A percentile compares a stretch with the other conserved stretches of the same genome.
These are phyloP conservation scores for Macquaria australasica DNA, from an alignment of 2,113 vertebrate species.

Conservation along the genomic window DNA sequence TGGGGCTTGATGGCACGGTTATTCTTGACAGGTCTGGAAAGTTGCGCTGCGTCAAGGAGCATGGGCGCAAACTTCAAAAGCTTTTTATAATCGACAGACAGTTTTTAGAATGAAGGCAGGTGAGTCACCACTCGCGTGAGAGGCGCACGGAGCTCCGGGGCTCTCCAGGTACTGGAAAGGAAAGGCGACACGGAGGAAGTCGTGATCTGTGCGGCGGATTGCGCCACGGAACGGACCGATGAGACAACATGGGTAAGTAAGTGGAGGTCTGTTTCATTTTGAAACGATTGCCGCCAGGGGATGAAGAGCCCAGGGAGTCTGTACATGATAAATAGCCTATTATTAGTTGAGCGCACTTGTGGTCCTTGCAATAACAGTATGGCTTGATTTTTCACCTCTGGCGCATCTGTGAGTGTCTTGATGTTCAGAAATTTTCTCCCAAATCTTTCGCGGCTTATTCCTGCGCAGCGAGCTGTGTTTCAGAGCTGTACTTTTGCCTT, in stretches of 20 bases:
- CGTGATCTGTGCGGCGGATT: slow-evolving; percentile 72
- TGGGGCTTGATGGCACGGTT: slow-evolving; percentile 38
- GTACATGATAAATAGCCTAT: background rate
- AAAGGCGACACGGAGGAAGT: slow-evolving; percentile 54
- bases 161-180: slow-evolving; percentile 44
- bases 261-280: slow-evolving; percentile 7
- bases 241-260: slow-evolving; percentile 80
- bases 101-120: slow-evolving; percentile 68
- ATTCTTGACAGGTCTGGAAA: slow-evolving; percentile 49
- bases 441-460: slow-evolving; percentile 16
- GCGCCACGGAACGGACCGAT: slow-evolving; percentile 70
- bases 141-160: slow-evolving; percentile 36
- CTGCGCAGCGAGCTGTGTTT: slow-evolving; percentile 20
- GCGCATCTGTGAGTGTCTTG: slow-evolving; percentile 37
- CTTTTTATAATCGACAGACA: slow-evolving; percentile 25
- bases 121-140: slow-evolving; percentile 64
- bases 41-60: slow-evolving; percentile 67
- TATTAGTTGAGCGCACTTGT: slow-evolving; percentile 32
- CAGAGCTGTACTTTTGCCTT: background rate
- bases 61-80: slow-evolving; percentile 68
- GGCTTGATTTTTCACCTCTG: background rate
- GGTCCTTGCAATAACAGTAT: background rate
- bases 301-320: background rate
- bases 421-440: background rate
- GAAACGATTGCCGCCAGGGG: slow-evolving; percentile 4